Evolutionary conservation across 2,888 invertebrate species (phyloP).

Genomic region (Eupeodes latifasciatus): DNA sequence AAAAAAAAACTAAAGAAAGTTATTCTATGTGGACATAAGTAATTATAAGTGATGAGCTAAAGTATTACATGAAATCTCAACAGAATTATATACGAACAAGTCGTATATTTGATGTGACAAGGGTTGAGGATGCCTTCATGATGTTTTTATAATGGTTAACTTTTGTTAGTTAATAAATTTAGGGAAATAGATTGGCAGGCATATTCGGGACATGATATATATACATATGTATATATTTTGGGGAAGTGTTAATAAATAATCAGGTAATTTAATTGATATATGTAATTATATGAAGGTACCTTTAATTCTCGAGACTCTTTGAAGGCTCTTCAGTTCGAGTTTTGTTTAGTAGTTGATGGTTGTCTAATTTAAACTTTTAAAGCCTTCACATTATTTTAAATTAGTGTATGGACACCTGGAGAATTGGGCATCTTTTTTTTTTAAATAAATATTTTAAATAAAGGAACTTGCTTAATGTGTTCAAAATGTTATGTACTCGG

Average conservation of each 20-base stretch:
- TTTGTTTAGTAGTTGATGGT: background rate
- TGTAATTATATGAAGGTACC: background rate
- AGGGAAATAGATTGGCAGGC: conserved; percentile 14
- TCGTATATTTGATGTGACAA: conserved; percentile 18
- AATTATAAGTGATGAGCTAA: conserved; percentile 64
- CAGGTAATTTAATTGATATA: background rate
- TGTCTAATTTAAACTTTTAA: too few species aligned
- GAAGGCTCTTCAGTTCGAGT: background rate
- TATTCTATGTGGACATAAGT: conserved; percentile 63
- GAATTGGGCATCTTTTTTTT: too few species aligned
- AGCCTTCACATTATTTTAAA: too few species aligned
- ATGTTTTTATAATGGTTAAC: conserved; percentile 6
- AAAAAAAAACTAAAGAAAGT: conserved; percentile 21
- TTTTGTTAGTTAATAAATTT: conserved; percentile 33
- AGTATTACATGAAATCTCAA: conserved; percentile 57
- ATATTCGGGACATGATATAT: too few species aligned
- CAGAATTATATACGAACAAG: background rate
- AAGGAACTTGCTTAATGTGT: too few species aligned
- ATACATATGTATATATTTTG: background rate
- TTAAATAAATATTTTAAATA: too few species aligned
- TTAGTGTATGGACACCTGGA: too few species aligned
- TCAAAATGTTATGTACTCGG: too few species aligned
- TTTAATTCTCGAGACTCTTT: background rate
- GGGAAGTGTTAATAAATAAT: conserved; percentile 11
- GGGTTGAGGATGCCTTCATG: conserved; percentile 8